Base-by-base conservation (phyloP, 2,797 vertebrate species). In the Bufotes viridis region DNA sequence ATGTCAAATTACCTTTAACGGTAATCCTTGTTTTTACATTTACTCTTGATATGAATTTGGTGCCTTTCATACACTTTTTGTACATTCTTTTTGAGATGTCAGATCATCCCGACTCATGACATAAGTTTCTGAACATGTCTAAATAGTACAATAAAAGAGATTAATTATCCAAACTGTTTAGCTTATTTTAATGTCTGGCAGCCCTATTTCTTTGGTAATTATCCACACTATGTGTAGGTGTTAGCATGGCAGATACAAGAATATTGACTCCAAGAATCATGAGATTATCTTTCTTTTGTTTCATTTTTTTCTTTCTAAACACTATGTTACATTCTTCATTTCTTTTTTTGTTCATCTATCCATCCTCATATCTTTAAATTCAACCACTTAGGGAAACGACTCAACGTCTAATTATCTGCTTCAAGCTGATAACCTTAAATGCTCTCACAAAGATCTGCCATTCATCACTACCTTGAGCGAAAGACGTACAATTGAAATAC, bases 401-500 rank as follows among this genome's bases (percentile, higher is more conserved):
- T 88, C 69, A 79, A 61, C 14, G 69, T 20, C 55, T 88, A 81
- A 88, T 88, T 88, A 85, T 81, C 83, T 76, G 18, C 70, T 82
- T 86, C 70, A 75, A 89, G 69, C 61, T 67, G 78, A 86, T 89
- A 86, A 86, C 83, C 78, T 89, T 49, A 85, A 69, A 89, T 18
- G 61, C 75, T 87, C 58, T 74, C 63, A 65, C 67, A 88, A 49
- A 75, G 82, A 74, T 61, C 57, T 81, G 67, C 81, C 82, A 76
- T 89, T 89, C 60, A 89, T 86, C 61, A 83, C 51, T 53, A 78
- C 60, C 78, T 86, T 78, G 29, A 61, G 49, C 20, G 26, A 86
- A 78, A 87, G 78, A 51, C 78, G 86, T 82, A 72, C 78, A 87
- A 89, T 87, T 78, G 80, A 87, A 70, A 85, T 69, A 76, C 87